Percentiles rank a stretch among this genome's conserved stretches.
These are phyloP conservation scores for Herpetotheres cachinnans DNA, from an alignment of 2,113 vertebrate species.

Conservation along the genomic window DNA sequence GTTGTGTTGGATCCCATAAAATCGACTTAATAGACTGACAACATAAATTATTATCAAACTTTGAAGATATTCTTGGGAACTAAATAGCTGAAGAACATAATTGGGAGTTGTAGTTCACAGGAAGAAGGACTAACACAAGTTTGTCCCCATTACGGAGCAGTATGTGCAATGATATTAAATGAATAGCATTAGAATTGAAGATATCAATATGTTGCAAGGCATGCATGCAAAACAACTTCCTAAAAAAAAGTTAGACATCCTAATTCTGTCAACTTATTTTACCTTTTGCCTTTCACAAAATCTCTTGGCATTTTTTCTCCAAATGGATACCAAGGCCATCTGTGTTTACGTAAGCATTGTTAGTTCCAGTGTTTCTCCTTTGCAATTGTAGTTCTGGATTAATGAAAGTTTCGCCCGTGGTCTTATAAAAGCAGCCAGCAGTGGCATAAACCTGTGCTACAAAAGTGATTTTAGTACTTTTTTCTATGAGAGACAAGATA, in stretches of 20 bases:
- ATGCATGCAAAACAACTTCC: background rate
- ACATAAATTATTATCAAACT: conserved; percentile 69
- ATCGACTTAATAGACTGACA: conserved; percentile 67
- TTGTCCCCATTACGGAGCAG: background rate
- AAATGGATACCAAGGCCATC: background rate
- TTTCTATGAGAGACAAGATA: background rate
- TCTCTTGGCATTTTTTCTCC: background rate
- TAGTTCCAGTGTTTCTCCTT: background rate
- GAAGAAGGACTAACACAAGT: conserved; percentile 9
- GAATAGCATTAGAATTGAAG: conserved; percentile 28
- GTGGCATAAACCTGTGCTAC: background rate
- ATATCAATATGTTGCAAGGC: background rate
- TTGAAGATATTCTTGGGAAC: conserved; percentile 33
- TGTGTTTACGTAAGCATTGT: background rate
- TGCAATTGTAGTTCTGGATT: background rate
- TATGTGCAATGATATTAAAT: conserved; percentile 39
- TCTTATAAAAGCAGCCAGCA: background rate
- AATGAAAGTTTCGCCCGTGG: background rate
- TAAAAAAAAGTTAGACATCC: background rate
- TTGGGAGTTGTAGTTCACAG: conserved; percentile 8
- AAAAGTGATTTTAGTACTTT: background rate
- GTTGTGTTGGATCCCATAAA: conserved; percentile 64
- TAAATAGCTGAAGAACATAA: conserved; percentile 41
- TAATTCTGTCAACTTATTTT: background rate
- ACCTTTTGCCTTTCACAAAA: background rate